These are phyloP conservation scores for Torymus auratus DNA, from an alignment of 2,888 invertebrate species.

Conservation along the genomic window DNA sequence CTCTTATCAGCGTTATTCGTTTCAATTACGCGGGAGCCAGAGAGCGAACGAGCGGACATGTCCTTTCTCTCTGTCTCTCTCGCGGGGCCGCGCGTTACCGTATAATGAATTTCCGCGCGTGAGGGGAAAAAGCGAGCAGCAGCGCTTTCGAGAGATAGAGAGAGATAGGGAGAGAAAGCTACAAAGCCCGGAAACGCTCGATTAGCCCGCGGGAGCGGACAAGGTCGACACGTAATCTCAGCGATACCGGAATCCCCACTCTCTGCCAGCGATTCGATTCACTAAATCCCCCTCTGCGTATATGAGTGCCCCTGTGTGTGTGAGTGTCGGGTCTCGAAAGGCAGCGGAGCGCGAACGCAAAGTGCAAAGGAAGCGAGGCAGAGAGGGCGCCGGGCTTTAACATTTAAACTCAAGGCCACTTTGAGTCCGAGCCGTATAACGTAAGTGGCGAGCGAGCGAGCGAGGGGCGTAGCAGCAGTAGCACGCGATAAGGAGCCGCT, in stretches of 20 bases:
- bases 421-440: not conserved
- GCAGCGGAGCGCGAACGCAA: too few relatives aligned
- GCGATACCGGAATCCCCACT: slow-evolving; percentile 8
- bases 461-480: too few relatives aligned
- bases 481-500: too few relatives aligned
- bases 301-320: not conserved
- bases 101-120: not conserved
- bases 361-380: too few relatives aligned
- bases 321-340: too few relatives aligned
- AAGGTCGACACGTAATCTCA: slow-evolving; percentile 42
- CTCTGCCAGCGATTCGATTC: not conserved
- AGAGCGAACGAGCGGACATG: too few relatives aligned
- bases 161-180: too few relatives aligned
- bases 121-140: too few relatives aligned
- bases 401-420: not conserved
- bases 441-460: not conserved
- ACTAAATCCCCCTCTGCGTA: not conserved
- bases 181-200: not conserved
- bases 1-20: slow-evolving; percentile 27
- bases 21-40: slow-evolving; percentile 29
- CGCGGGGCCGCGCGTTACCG: not conserved
- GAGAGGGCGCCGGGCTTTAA: not conserved
- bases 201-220: slow-evolving; percentile 21
- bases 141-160: too few relatives aligned
- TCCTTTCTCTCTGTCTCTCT: not conserved